phyloP scores from a whole-genome alignment of 2,888 invertebrate genomes.

The Orthosia cruda region DNA sequence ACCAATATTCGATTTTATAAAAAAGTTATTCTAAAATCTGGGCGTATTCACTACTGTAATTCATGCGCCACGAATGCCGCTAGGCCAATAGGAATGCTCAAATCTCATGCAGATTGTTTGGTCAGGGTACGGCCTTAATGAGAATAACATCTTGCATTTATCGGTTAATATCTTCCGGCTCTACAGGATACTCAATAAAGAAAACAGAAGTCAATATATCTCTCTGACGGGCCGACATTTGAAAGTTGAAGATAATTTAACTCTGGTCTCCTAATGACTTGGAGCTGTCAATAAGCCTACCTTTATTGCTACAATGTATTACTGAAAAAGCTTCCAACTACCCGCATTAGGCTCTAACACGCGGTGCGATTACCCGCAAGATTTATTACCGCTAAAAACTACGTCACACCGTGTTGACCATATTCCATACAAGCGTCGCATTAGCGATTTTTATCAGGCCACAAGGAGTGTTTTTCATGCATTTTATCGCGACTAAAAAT shows the following conservation, averaged over 20 bases:
- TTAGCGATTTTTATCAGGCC: constrained; percentile 55
- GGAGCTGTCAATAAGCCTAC: constrained; percentile 35
- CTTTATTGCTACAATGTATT: constrained; percentile 25
- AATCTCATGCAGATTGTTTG: no score
- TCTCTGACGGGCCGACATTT: not conserved
- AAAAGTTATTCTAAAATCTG: no score
- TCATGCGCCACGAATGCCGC: no score
- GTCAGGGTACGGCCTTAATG: no score
- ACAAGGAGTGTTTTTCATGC: constrained; percentile 31
- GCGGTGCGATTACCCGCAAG: constrained; percentile 31
- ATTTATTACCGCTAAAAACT: constrained; percentile 53
- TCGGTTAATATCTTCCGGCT: not conserved
- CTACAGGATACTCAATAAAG: constrained; percentile 18
- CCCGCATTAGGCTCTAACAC: constrained; percentile 32
- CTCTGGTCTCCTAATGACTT: constrained; percentile 25
- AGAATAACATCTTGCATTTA: not conserved
- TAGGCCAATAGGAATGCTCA: no score
- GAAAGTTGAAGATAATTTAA: constrained; percentile 20
- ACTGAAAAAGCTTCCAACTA: constrained; percentile 38
- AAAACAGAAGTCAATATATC: constrained; percentile 43
- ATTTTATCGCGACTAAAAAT: constrained; percentile 57
- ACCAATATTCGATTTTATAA: no score
- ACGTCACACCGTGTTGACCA: constrained; percentile 15
- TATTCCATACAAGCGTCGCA: constrained; percentile 36
- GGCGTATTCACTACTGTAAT: no score